Percentiles rank a stretch among this genome's conserved stretches.
These are phyloP conservation scores for Benthosema pterotum DNA, from an alignment of 2,797 vertebrate species.

Conservation along the genomic window DNA sequence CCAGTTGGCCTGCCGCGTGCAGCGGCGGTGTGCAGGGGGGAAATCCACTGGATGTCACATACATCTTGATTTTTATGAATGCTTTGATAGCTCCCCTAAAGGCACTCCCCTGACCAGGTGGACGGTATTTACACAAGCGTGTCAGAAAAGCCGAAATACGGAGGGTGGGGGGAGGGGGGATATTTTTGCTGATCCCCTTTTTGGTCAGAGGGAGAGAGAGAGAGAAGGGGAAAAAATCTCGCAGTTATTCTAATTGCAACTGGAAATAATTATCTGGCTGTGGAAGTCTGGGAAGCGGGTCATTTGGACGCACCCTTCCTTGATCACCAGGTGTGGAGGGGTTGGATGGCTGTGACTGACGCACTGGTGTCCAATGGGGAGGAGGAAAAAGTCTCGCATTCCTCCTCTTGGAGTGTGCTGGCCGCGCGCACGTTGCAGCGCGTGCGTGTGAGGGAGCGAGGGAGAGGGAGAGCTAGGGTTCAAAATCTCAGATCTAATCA, in stretches of 20 bases:
- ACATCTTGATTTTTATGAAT: constrained; percentile 83
- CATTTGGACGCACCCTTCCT: constrained; percentile 63
- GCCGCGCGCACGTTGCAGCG: constrained; percentile 42
- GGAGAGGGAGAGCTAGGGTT: not conserved
- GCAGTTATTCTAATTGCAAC: constrained; percentile 78
- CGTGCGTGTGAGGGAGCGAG: not conserved
- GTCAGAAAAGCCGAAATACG: constrained; percentile 69
- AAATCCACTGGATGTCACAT: constrained; percentile 79
- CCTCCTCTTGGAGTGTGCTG: constrained; percentile 23
- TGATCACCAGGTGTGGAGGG: constrained; percentile 71
- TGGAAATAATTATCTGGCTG: constrained; percentile 81
- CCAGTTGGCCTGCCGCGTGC: constrained; percentile 68
- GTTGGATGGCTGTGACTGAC: constrained; percentile 65
- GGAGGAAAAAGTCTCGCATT: constrained; percentile 27
- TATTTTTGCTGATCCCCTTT: constrained; percentile 72
- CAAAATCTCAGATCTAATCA: constrained; percentile 65
- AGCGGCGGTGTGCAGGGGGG: constrained; percentile 54
- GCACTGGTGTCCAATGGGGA: constrained; percentile 54
- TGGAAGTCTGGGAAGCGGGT: constrained; percentile 71
- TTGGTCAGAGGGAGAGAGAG: constrained; percentile 44
- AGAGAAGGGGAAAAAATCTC: constrained; percentile 31
- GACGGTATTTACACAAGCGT: constrained; percentile 78
- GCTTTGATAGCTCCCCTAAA: constrained; percentile 80
- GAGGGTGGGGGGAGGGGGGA: constrained; percentile 59
- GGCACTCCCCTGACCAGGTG: constrained; percentile 78